Percentiles rank a stretch among this genome's conserved stretches.
Conservation (phyloP, 2,797 vertebrate species). For the Myoxocephalus aenaeus region DNA sequence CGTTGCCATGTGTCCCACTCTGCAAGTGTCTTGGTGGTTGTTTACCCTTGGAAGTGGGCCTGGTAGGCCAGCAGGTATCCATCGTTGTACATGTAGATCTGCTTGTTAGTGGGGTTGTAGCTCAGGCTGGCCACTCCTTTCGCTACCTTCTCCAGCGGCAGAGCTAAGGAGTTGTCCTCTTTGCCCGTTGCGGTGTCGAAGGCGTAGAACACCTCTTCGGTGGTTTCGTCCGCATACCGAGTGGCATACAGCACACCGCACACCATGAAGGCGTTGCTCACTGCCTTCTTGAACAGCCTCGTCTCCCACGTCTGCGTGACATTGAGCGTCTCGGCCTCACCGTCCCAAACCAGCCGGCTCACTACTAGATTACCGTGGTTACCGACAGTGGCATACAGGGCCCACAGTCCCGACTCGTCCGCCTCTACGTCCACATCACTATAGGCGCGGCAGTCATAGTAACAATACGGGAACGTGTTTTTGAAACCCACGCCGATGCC, state of each 20-base stretch:
- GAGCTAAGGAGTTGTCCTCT: slow-evolving; percentile 72
- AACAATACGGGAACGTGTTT: slow-evolving; percentile 84
- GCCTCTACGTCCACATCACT: slow-evolving; percentile 80
- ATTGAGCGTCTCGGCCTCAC: slow-evolving; percentile 41
- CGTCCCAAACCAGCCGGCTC: slow-evolving; percentile 74
- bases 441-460: slow-evolving; percentile 75
- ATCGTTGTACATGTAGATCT: slow-evolving; percentile 82
- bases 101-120: slow-evolving; percentile 78
- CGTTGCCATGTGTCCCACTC: too few relatives aligned
- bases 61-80: slow-evolving; percentile 80
- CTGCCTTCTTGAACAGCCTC: slow-evolving; percentile 79
- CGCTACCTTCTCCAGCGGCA: slow-evolving; percentile 76
- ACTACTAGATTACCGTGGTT: slow-evolving; percentile 82
- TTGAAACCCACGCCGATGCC: slow-evolving; percentile 63
- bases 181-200: slow-evolving; percentile 78
- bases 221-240: slow-evolving; percentile 64
- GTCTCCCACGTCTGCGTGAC: slow-evolving; percentile 82
- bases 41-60: slow-evolving; percentile 31
- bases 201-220: slow-evolving; percentile 83
- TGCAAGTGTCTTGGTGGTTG: too few relatives aligned
- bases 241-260: slow-evolving; percentile 83
- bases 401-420: slow-evolving; percentile 81
- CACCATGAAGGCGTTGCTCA: slow-evolving; percentile 80
- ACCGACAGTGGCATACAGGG: slow-evolving; percentile 73
- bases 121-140: slow-evolving; percentile 78